Percentiles rank a stretch among this genome's conserved stretches.
phyloP scores from a whole-genome alignment of 2,888 invertebrate species.

The Urechis unicinctus region DNA sequence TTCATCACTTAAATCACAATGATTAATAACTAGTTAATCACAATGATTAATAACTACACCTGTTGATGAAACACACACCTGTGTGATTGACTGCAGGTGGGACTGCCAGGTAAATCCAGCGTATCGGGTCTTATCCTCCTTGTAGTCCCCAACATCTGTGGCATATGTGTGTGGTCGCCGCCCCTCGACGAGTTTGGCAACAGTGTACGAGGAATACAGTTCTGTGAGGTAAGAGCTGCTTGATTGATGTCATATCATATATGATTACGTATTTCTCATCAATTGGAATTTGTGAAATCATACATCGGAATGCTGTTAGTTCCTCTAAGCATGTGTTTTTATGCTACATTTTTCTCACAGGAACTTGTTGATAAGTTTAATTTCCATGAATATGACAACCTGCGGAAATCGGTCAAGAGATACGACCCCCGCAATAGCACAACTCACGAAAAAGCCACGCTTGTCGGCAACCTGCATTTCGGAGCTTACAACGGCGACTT shows the following conservation, averaged over 20 bases:
- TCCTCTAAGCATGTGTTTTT: too few species aligned
- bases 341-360: conserved; percentile 49
- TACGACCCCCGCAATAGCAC: conserved; percentile 71
- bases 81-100: too few species aligned
- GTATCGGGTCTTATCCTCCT: conserved; percentile 28
- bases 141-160: conserved; percentile 29
- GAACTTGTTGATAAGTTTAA: conserved; percentile 83
- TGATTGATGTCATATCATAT: too few species aligned
- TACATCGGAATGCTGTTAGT: background rate
- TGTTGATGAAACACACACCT: too few species aligned
- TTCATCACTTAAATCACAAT: too few species aligned
- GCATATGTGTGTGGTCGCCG: conserved; percentile 30
- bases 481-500: conserved; percentile 23
- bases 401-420: conserved; percentile 61
- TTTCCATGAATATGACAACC: conserved; percentile 92
- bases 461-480: conserved; percentile 18
- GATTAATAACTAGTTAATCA: too few species aligned
- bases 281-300: background rate
- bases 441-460: conserved; percentile 9
- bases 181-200: conserved; percentile 54
- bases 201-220: conserved; percentile 52
- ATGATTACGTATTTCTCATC: too few species aligned
- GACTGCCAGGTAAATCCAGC: conserved; percentile 77
- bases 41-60: too few species aligned
- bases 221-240: conserved; percentile 26